phyloP scores from a whole-genome alignment of 2,113 vertebrate genomes.

The Numenius arquata region DNA sequence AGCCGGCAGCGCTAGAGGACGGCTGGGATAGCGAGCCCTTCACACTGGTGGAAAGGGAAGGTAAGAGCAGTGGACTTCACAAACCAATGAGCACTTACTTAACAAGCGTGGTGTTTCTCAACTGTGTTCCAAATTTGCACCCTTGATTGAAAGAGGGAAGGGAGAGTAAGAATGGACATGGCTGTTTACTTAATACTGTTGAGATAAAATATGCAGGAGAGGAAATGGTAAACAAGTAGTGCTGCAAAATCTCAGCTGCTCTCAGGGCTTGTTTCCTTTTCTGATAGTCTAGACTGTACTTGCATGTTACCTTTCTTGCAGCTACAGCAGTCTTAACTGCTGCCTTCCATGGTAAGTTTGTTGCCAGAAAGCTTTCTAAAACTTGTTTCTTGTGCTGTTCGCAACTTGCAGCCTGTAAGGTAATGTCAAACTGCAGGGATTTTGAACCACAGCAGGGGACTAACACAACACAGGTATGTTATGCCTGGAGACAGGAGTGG shows the following conservation, averaged over 20 bases:
- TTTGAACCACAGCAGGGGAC: neutral
- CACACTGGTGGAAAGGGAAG: conserved; percentile 89
- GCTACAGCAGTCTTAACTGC: neutral
- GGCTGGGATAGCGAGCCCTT: conserved; percentile 97
- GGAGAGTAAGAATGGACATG: neutral
- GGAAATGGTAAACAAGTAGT: neutral
- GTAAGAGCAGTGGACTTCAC: conserved; percentile 66
- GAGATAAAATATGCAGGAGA: neutral
- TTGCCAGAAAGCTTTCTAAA: neutral
- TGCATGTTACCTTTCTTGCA: neutral
- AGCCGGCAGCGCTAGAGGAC: conserved; percentile 86
- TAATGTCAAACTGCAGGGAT: neutral
- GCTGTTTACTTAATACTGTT: neutral
- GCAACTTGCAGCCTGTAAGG: neutral
- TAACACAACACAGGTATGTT: neutral
- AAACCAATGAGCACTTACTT: neutral
- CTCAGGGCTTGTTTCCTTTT: neutral
- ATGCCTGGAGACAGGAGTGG: neutral
- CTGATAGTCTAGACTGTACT: neutral
- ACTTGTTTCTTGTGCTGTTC: neutral
- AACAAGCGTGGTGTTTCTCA: neutral
- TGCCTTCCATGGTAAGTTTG: neutral
- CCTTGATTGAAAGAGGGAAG: neutral
- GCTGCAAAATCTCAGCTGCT: neutral
- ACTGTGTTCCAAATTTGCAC: neutral